A percentile compares a stretch with the other conserved stretches of the same genome.
phyloP scores from a whole-genome alignment of 2,888 invertebrate species.

The Pheosia tremula region DNA sequence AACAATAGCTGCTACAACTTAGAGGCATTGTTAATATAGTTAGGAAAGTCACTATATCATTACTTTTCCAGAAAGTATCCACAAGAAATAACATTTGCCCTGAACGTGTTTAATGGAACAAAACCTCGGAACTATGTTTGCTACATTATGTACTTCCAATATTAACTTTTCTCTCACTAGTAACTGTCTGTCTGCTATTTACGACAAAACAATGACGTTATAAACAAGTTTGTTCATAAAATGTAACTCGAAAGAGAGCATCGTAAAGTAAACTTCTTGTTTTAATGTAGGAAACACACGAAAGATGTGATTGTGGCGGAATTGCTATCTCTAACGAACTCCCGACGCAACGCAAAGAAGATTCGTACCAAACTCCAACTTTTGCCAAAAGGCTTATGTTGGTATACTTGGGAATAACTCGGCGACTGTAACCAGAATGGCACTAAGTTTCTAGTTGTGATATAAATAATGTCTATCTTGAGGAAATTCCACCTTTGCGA shows the following conservation, averaged over 20 bases:
- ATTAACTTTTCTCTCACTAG: not conserved
- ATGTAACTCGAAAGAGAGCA: not conserved
- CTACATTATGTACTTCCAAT: not conserved
- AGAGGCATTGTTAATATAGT: too few species aligned
- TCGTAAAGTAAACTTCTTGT: not conserved
- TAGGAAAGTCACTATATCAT: too few species aligned
- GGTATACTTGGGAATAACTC: not conserved
- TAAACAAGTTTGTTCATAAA: not conserved
- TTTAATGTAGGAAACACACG: too few species aligned
- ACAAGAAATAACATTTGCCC: slow-evolving; percentile 8
- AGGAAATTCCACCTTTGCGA: not conserved
- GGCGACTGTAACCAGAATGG: not conserved
- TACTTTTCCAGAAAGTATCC: not conserved
- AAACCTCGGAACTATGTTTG: not conserved
- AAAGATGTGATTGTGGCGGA: not conserved
- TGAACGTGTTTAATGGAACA: not conserved
- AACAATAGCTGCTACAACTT: too few species aligned
- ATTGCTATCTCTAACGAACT: not conserved
- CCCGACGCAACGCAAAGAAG: too few species aligned
- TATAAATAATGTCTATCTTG: not conserved
- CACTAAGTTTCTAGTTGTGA: not conserved
- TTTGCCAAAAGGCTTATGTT: not conserved
- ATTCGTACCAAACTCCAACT: too few species aligned
- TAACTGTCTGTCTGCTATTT: not conserved
- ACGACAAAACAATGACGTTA: slow-evolving; percentile 1